Evolutionary conservation across 2,888 invertebrate genomes (phyloP), one percentile per base, ranked within the genome.

Genomic region (Sycophila texana): DNA sequence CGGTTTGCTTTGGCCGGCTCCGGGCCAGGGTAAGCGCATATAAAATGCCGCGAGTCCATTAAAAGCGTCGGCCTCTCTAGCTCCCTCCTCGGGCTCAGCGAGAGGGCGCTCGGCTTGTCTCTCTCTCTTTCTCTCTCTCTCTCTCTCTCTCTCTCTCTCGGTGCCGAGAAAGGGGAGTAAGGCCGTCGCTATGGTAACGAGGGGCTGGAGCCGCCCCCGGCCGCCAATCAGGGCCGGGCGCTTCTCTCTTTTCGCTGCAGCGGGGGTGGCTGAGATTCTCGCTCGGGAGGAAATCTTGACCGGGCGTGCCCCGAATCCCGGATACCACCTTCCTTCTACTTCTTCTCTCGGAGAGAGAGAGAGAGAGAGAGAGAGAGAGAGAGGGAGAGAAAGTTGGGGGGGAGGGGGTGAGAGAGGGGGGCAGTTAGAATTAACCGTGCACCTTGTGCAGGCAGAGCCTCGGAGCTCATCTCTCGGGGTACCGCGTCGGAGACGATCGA

Each of bases 111-210:
- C 70, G 39, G 39, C 39, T 39, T 39, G 0, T 0, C 39, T 39
- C 4, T 39, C 5, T 39, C 39, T 39, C 39, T 4, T 7, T 39
- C 39, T 7, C 39, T 4, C 39, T 39, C 7, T 0, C 39, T 39
- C 7, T 0, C 39, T 39, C 4, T 39, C 5, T 39, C 39, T 39
- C 39, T 4, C 5, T 39, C 39, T 7, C 39, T 4, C 39, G 39
- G 39, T 7, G 39, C 39, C 39, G 60, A 60, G 51, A 39, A 16
- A 61, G 30, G 26, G 60, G 65, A 61, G 74, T 74, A 68, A 55
- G 66, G 57, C 63, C 92, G 93, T 93, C 91, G 92, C 92, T 92
- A 92, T 91, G 90, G 93, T 91, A 92, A 93, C 93, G 83, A 81
- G 84, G 86, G 88, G 86, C 86, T 85, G 88, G 89, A 88, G 88